phyloP scores from a whole-genome alignment of 2,888 invertebrate genomes.

The Allygus modestus region DNA sequence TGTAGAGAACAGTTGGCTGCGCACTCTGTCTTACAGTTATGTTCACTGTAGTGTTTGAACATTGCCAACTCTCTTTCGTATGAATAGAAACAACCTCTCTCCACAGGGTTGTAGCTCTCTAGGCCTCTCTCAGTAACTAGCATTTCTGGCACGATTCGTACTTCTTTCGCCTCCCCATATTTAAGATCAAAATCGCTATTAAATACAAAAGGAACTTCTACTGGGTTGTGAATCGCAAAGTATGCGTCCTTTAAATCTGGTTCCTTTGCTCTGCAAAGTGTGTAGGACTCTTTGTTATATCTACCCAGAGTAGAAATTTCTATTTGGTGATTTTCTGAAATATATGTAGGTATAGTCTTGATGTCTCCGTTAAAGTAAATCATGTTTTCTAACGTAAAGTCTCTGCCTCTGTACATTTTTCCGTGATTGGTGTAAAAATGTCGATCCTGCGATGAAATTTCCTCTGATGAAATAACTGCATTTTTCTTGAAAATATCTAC shows the following conservation, averaged over 20 bases:
- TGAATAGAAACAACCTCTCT: not conserved
- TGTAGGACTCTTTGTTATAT: not conserved
- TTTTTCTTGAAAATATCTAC: not conserved
- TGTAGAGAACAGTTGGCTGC: not conserved
- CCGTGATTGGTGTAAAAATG: not conserved
- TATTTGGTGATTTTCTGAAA: not conserved
- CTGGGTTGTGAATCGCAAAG: not conserved
- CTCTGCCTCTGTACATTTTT: not conserved
- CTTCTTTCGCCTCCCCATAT: not conserved
- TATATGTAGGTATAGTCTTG: not conserved
- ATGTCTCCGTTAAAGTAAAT: not conserved
- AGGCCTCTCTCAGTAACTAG: not conserved
- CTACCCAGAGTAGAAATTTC: not conserved
- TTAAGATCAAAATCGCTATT: not conserved
- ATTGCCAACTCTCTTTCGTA: not conserved
- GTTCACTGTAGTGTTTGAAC: not conserved
- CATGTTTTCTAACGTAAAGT: slow-evolving; percentile 20
- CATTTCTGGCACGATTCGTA: not conserved
- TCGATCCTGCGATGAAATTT: not conserved
- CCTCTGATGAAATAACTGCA: not conserved
- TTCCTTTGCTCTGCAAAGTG: not conserved
- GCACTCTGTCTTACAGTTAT: not conserved
- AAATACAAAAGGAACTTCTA: not conserved
- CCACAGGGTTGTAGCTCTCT: not conserved
- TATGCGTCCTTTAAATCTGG: not conserved